Percentiles rank a stretch among this genome's conserved stretches.
Evolutionary conservation across 2,113 vertebrate genomes (phyloP).

Genomic region (Ibidorhyncha struthersii): DNA sequence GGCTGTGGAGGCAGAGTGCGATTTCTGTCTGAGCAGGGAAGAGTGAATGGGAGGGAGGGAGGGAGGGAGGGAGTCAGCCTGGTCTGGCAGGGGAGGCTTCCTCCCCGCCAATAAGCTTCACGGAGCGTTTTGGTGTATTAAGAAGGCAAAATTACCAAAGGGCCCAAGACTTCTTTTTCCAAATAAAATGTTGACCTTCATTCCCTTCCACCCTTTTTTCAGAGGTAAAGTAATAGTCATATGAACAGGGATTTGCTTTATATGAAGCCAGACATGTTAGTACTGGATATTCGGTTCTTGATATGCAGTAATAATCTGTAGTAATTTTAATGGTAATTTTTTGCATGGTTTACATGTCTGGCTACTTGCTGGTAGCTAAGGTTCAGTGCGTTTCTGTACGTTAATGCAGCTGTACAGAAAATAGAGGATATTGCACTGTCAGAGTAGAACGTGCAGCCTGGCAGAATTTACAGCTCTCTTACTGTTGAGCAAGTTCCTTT

Average conservation of each 20-base stretch:
- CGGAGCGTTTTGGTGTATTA: neutral
- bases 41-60: neutral
- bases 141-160: neutral
- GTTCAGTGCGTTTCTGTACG: fast-evolving
- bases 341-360: neutral
- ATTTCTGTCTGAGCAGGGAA: neutral
- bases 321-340: neutral
- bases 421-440: fast-evolving
- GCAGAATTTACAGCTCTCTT: neutral
- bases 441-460: neutral
- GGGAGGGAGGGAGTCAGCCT: neutral
- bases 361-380: neutral
- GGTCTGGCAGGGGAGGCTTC: neutral
- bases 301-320: neutral
- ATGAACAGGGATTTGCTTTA: neutral
- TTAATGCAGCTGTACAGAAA: neutral
- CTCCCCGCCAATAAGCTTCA: neutral
- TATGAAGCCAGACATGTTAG: neutral
- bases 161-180: neutral
- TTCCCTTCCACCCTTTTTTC: neutral
- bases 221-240: neutral
- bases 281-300: neutral
- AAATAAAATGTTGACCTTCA: neutral
- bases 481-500: neutral
- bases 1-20: neutral